Evolutionary conservation across 2,888 invertebrate species (phyloP).

Genomic region (Adineta ricciae): DNA sequence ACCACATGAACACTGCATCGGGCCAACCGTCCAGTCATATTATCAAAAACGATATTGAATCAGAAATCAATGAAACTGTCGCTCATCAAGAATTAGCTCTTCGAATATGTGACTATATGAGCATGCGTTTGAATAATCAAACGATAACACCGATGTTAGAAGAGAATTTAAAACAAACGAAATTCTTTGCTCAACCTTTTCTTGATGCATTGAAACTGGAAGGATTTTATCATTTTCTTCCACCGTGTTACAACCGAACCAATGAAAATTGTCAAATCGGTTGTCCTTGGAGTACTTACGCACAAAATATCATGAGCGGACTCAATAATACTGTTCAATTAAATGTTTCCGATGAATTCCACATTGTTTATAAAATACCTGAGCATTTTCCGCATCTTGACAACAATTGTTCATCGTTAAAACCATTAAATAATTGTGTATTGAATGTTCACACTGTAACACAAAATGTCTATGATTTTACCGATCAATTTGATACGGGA

Average conservation of each 20-base stretch:
- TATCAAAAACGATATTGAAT: slow-evolving; percentile 27
- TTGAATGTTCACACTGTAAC: slow-evolving; percentile 27
- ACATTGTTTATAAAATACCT: slow-evolving; percentile 23
- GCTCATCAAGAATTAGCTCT: slow-evolving; percentile 23
- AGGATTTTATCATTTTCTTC: slow-evolving; percentile 31
- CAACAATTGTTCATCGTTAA: slow-evolving; percentile 22
- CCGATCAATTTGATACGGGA: slow-evolving; percentile 24
- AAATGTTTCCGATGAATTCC: slow-evolving; percentile 19
- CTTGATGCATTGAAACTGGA: slow-evolving; percentile 28
- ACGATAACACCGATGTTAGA: neutral
- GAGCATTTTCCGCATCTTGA: slow-evolving; percentile 27
- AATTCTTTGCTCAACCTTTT: neutral
- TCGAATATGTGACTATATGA: slow-evolving; percentile 13
- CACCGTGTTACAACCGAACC: slow-evolving; percentile 24
- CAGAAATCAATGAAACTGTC: slow-evolving; percentile 21
- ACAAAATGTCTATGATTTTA: slow-evolving; percentile 27
- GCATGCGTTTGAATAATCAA: neutral
- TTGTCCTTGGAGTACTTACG: slow-evolving; percentile 24
- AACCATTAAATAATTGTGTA: neutral
- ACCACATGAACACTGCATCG: slow-evolving; percentile 27
- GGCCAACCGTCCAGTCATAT: slow-evolving; percentile 24
- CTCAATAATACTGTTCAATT: neutral
- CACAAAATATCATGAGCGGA: slow-evolving; percentile 20
- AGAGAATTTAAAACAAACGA: slow-evolving; percentile 13
- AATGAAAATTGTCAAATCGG: slow-evolving; percentile 18